Base-by-base conservation (phyloP, 2,113 vertebrate species). In the Petaurus breviceps region DNA sequence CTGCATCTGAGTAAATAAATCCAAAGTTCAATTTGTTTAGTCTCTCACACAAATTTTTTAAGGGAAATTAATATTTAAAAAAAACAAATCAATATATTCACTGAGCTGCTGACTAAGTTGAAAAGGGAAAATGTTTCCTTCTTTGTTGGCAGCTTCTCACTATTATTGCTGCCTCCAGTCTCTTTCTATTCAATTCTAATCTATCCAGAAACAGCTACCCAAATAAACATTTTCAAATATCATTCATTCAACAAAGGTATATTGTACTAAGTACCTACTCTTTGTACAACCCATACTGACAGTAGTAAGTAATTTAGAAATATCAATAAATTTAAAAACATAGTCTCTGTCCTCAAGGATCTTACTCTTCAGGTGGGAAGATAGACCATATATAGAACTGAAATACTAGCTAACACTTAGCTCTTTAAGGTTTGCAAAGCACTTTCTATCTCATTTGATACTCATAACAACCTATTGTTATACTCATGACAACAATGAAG, bases 1-100 rank as follows among this genome's bases (percentile, higher is more conserved):
- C 97, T 97, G 50, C 92, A 97, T 97, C 0, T 0, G 61, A 98
- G 98, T 98, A 98, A 98, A 98, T 98, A 98, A 98, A 98, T 97
- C 94, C 84, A 97, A 98, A 91, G 90, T 95, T 93, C 97, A 97
- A 97, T 98, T 97, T 98, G 95, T 98, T 97, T 96, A 97, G 96
- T 97, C 96, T 98, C 98, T 98, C 84, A 96, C 92, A 26, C 93
- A 94, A 54, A 90, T 96, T 28, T 91, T 96, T 96, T 93, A 96
- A 97, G 91, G 91, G 91, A 95, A 97, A 96, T 97, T 97, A 97
- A 97, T 98, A 97, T 96, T 97, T 98, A 55, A 96, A 97, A 97
- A 97, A 96, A 94, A 51, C 0, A 50, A 98, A 98, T 98, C 84
- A 51, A 98, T 98, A 97, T 28, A 93, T 94, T 91, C 61, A 97